These are phyloP conservation scores for Colostygia pectinataria DNA, from an alignment of 2,888 invertebrate species.

Conservation along the genomic window DNA sequence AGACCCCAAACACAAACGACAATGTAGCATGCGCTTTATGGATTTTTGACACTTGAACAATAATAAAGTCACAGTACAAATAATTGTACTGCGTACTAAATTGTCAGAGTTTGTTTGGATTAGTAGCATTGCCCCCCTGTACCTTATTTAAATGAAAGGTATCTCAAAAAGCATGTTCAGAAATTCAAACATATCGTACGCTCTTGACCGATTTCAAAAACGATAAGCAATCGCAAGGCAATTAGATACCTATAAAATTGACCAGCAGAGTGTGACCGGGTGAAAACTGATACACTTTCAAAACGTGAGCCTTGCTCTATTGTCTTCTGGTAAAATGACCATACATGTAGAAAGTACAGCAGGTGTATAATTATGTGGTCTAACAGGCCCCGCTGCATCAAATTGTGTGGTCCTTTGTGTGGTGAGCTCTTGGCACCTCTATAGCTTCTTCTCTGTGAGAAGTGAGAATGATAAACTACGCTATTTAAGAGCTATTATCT, in stretches of 20 bases:
- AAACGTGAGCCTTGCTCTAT: constrained; percentile 55
- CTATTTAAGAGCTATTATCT: too few relatives aligned
- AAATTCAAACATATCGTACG: constrained; percentile 7
- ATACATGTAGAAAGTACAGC: constrained; percentile 46
- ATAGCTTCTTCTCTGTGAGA: neutral
- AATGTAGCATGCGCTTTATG: too few relatives aligned
- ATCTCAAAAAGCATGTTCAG: neutral
- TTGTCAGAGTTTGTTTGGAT: too few relatives aligned
- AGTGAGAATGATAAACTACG: neutral
- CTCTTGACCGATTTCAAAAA: constrained; percentile 23
- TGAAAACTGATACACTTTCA: constrained; percentile 62
- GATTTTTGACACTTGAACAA: too few relatives aligned
- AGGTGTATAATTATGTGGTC: constrained; percentile 36
- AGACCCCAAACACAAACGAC: too few relatives aligned
- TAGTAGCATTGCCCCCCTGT: too few relatives aligned
- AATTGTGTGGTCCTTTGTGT: constrained; percentile 13
- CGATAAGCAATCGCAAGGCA: constrained; percentile 19
- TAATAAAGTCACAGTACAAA: too few relatives aligned
- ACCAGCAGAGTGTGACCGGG: constrained; percentile 55
- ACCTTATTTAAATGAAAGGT: neutral
- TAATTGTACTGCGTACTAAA: too few relatives aligned
- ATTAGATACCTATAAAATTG: constrained; percentile 31
- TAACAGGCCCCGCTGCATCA: constrained; percentile 15
- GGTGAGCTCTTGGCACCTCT: neutral
- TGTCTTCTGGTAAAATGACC: constrained; percentile 46